Conservation (phyloP, 2,888 invertebrate genomes). For the Chironomus tentans region DNA sequence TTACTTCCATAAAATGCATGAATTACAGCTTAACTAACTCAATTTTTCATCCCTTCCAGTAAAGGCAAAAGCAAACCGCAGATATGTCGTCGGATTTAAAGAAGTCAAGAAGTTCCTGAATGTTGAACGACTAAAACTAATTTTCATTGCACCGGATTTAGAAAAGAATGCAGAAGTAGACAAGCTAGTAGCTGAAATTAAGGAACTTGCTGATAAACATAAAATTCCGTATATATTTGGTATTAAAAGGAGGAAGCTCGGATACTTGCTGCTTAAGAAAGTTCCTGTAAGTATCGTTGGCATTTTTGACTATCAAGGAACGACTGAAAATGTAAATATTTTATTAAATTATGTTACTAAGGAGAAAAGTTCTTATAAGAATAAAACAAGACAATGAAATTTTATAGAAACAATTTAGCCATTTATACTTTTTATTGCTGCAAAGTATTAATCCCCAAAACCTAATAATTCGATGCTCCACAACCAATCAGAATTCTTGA, state of each 20-base stretch:
- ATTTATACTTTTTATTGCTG: not conserved
- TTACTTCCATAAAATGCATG: no score
- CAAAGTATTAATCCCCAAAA: not conserved
- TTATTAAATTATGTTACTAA: constrained; percentile 32
- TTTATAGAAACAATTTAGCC: not conserved
- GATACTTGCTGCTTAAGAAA: constrained; percentile 48
- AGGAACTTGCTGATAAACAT: constrained; percentile 44
- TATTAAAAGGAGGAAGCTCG: constrained; percentile 47
- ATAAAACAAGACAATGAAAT: not conserved
- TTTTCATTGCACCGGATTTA: constrained; percentile 56
- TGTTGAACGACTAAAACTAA: constrained; percentile 48
- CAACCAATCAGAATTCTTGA: not conserved
- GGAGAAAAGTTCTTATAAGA: constrained; percentile 28
- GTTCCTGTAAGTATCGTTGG: constrained; percentile 53
- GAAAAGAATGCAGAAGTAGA: constrained; percentile 46
- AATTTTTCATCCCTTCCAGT: not conserved
- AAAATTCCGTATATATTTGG: constrained; percentile 51
- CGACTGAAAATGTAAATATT: constrained; percentile 41
- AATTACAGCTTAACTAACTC: no score
- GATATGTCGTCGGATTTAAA: constrained; percentile 53
- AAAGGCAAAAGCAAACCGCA: constrained; percentile 48
- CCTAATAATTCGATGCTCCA: not conserved
- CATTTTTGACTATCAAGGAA: constrained; percentile 53
- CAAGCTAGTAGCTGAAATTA: constrained; percentile 45
- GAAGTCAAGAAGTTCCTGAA: constrained; percentile 51